A percentile compares a stretch with the other conserved stretches of the same genome.
Conservation (phyloP, 92 coral and sea anemone species). For the Pocillopora grandis region DNA sequence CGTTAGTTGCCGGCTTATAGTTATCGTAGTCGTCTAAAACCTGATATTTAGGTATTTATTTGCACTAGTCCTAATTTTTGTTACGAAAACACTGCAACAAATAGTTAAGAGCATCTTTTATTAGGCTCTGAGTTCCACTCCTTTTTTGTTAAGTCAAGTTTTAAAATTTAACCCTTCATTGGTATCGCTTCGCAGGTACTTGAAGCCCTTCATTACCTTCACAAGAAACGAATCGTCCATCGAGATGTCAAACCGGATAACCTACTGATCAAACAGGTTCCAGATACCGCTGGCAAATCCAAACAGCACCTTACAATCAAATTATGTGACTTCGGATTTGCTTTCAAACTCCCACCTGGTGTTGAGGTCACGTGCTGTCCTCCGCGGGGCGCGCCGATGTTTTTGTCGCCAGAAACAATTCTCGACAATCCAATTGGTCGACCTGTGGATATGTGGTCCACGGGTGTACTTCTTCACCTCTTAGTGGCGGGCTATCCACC, state of each 20-base stretch:
- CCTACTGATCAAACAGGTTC: constrained; percentile 72
- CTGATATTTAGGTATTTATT: too few relatives aligned
- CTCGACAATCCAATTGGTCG: constrained; percentile 86
- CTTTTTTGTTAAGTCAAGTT: not conserved
- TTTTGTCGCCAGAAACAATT: constrained; percentile 97
- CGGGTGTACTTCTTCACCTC: constrained; percentile 84
- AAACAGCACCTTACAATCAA: constrained; percentile 60
- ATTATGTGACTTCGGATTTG: constrained; percentile 92
- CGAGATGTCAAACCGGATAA: constrained; percentile 98
- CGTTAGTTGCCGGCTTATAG: too few relatives aligned
- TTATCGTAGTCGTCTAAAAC: too few relatives aligned
- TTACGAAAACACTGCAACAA: too few relatives aligned
- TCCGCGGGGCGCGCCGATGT: constrained; percentile 97
- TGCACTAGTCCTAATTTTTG: too few relatives aligned
- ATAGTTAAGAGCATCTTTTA: too few relatives aligned
- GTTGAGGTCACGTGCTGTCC: constrained; percentile 68
- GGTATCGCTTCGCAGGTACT: constrained; percentile 52
- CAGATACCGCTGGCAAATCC: constrained; percentile 37
- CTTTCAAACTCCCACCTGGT: constrained; percentile 68
- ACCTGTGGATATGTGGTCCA: constrained; percentile 94
- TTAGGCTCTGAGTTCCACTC: too few relatives aligned
- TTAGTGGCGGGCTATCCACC: constrained; percentile 95
- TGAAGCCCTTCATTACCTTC: constrained; percentile 83
- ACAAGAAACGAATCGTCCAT: constrained; percentile 81
- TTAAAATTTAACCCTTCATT: too few relatives aligned